Percentiles rank a stretch among this genome's conserved stretches.
Conservation (phyloP, 2,113 vertebrate species). For the Indicator maculatus region DNA sequence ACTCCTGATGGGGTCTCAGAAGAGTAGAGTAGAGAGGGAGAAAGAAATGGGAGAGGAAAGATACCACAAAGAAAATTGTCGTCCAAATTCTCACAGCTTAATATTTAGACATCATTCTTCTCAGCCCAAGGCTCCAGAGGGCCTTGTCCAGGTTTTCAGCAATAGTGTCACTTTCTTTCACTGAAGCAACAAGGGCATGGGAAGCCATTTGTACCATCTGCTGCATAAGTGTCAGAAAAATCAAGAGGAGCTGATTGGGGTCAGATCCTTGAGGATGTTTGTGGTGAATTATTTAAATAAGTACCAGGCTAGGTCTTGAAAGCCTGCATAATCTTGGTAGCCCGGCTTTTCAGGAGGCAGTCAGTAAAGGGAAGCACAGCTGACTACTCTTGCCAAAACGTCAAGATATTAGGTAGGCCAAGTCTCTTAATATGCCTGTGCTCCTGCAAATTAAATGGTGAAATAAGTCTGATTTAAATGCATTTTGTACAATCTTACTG, state of each 20-base stretch:
- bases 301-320: background rate
- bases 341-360: background rate
- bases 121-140: fast-evolving
- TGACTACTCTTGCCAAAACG: background rate
- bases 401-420: background rate
- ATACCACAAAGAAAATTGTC: background rate
- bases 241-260: background rate
- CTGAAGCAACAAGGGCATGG: background rate
- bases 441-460: background rate
- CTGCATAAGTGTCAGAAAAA: background rate
- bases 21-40: background rate
- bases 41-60: background rate
- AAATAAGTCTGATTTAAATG: background rate
- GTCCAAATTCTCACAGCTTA: background rate
- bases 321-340: background rate
- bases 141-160: background rate
- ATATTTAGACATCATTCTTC: background rate
- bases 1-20: too few relatives aligned
- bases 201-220: background rate
- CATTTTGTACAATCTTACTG: background rate
- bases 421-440: background rate
- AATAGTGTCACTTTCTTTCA: background rate
- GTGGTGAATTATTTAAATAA: constrained; percentile 2
- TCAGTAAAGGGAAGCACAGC: background rate
- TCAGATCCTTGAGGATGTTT: background rate